Evolutionary conservation across 2,113 vertebrate genomes (phyloP), one percentile per base, ranked within the genome.

Genomic region (Antigone vipio): DNA sequence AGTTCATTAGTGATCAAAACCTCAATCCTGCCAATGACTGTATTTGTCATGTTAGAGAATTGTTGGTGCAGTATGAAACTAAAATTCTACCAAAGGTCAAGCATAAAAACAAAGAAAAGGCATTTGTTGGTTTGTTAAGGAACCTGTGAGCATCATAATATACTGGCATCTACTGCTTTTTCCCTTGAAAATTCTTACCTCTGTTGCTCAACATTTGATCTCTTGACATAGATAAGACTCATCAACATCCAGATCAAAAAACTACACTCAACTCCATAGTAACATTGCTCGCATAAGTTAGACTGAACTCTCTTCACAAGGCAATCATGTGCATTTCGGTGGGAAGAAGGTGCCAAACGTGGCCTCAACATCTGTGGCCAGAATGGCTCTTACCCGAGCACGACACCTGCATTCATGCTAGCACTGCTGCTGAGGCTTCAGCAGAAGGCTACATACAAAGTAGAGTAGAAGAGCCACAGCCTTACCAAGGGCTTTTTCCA

Each of bases 241-340:
- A n/a, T 29, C 42, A 69, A 40, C 4, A 80, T 24, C 26, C 53
- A 80, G 5, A 20, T 44, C 2, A 0, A 73, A 76, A 93, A 69
- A 9, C 35, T 60, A 4, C 34, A 22, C 26, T 69, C 44, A 18
- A 3, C 32, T 64, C 49, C 69, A 23, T 15, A 73, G 50, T 35
- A 44, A 26, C 19, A 9, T 11, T 32, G 47, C 24, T 56, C 21
- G 35, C 19, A 21, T 52, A 35, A 49, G 16, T 40, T 50, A 38
- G 49, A 29, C 9, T 35, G 60, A 85, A 18, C 26, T 72, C 50
- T 86, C 10, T 35, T 45, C 44, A 56, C 18, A 26, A 16, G 7
- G 9, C 34, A 63, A 12, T 35, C 0, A 0, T 0, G 0, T 30
- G 24, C 14, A 16, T 56, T 82, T 47, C 64, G 30, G 47, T 30